Evolutionary conservation across 2,797 vertebrate species (phyloP), one percentile per base, ranked within the genome.

Genomic region (Acipenser ruthenus): DNA sequence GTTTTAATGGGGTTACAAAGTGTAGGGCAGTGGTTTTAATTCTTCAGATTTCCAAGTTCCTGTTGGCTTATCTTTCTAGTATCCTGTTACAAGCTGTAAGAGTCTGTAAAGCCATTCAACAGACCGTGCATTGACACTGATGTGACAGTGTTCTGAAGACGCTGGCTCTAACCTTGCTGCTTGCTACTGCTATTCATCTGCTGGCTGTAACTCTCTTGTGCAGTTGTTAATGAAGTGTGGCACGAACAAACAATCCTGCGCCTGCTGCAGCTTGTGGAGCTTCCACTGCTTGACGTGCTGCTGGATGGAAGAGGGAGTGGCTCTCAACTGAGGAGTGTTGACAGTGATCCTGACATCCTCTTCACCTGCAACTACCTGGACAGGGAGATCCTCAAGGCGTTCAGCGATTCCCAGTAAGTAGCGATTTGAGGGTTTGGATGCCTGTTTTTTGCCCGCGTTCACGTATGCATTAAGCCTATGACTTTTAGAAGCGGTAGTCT

Each of bases 161-260:
- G 23, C 23, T 37, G 23, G 23, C 23, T 37, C 23, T 37, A 4
- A 3, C 23, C 6, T 7, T 13, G n/a, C 50, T 68, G 11, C 13
- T 47, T 66, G 11, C 50, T 4, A n/a, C 12, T 47, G 8, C 48
- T 50, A 2, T 5, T 5, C 18, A 60, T 58, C 8, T 15, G 8
- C 6, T 23, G 37, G 18, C 11, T 2, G 15, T 47, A 7, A 55
- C 0, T 1, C 49, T 66, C 60, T 15, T 64, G 62, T 65, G 0
- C 75, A 99, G 94, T 93, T 77, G 86, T 96, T 58, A 82, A 86
- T 9, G 89, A 93, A 80, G 89, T 98, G 60, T 99, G 94, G 96
- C 88, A 87, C 79, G 93, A 98, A 71, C 93, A 96, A 87, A 96
- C 93, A 0, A 83, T 95, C 18, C 79, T 89, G 58, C 87, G 91